Conservation (phyloP, 2,113 vertebrate species). For the Astur gentilis region DNA sequence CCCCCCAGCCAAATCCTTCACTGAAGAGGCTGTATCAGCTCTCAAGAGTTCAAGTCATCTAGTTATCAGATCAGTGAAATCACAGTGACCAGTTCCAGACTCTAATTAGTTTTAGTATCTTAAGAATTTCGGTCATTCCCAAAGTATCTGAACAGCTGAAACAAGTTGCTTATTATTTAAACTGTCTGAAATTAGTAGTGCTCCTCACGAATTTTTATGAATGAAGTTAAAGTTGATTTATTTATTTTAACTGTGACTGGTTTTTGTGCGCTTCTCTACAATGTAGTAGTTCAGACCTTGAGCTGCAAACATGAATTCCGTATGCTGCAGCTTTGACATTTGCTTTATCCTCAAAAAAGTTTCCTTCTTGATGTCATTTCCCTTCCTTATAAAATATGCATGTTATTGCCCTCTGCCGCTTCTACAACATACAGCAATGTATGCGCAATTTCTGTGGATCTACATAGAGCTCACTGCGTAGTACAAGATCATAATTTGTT, state of each 20-base stretch:
- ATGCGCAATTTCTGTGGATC: neutral
- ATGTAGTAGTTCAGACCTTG: neutral
- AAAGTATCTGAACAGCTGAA: neutral
- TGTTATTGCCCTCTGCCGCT: neutral
- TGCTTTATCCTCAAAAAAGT: neutral
- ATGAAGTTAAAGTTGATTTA: neutral
- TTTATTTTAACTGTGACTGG: neutral
- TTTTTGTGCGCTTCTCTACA: neutral
- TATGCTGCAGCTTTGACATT: neutral
- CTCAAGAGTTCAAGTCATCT: neutral
- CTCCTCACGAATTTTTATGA: neutral
- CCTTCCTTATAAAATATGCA: neutral
- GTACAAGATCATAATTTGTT: neutral
- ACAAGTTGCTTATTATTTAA: neutral
- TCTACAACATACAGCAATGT: neutral
- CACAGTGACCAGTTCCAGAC: neutral
- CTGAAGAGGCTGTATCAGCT: neutral
- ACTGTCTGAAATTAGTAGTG: neutral
- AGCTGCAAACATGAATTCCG: neutral
- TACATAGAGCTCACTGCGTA: fast-evolving
- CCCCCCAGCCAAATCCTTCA: neutral
- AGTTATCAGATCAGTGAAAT: neutral
- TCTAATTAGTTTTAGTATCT: neutral
- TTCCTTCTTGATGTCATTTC: neutral
- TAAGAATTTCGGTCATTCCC: neutral